Conservation (phyloP, 2,888 invertebrate genomes). For the Blastobasis lacticolella region DNA sequence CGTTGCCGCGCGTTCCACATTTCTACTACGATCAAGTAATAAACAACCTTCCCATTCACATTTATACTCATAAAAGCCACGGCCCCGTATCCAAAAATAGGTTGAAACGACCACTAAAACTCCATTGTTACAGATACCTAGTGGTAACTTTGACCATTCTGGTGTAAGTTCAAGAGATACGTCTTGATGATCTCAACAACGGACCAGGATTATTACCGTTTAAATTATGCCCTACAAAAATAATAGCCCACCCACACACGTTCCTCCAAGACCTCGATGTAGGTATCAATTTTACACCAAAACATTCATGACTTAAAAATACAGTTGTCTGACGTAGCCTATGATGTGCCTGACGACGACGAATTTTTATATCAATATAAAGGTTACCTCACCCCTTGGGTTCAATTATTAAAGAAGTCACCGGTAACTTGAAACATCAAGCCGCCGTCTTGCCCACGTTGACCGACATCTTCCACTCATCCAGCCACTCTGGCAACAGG, state of each 20-base stretch:
- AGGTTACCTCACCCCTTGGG: too few relatives aligned
- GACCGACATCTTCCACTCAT: too few relatives aligned
- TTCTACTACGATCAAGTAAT: background rate
- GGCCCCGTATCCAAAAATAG: background rate
- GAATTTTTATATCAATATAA: slow-evolving; percentile 1
- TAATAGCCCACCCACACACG: slow-evolving; percentile 11
- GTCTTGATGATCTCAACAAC: slow-evolving; percentile 2
- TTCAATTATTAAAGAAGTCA: too few relatives aligned
- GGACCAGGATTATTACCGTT: slow-evolving; percentile 12
- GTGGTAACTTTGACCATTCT: background rate
- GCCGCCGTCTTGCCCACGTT: too few relatives aligned
- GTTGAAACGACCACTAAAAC: background rate
- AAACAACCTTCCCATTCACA: background rate
- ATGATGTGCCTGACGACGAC: slow-evolving; percentile 1
- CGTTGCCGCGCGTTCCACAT: background rate
- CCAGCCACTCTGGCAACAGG: too few relatives aligned
- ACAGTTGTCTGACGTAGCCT: background rate
- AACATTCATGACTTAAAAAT: slow-evolving; percentile 2
- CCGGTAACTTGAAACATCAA: too few relatives aligned
- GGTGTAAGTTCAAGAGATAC: background rate
- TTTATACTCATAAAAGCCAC: background rate
- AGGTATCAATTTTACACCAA: slow-evolving; percentile 5
- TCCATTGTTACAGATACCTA: background rate
- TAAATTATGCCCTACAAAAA: slow-evolving; percentile 6
- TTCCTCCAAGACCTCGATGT: slow-evolving; percentile 13